A percentile compares a stretch with the other conserved stretches of the same genome.
Evolutionary conservation across 1,140 invertebrate genomes (phyloP).

Genomic region (Mya arenaria): DNA sequence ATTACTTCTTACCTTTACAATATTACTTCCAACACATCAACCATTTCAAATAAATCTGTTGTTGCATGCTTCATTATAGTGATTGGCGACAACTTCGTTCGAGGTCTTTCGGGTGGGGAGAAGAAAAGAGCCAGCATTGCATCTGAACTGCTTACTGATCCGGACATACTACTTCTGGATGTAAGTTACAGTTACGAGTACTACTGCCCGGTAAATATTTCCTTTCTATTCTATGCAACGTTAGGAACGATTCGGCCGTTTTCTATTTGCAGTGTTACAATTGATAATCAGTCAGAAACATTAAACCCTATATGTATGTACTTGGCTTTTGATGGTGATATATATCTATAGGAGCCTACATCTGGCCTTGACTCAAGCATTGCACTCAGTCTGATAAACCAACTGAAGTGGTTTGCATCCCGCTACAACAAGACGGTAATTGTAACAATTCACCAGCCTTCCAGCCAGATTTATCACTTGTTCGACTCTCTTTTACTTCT

Average conservation of each 20-base stretch:
- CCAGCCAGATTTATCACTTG: constrained; percentile 71
- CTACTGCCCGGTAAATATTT: too few species aligned
- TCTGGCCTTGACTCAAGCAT: constrained; percentile 93
- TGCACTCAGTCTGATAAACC: constrained; percentile 88
- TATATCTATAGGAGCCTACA: constrained; percentile 88
- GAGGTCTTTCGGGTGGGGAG: constrained; percentile 92
- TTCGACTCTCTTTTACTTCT: constrained; percentile 32
- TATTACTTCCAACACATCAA: too few species aligned
- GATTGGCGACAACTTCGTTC: constrained; percentile 90
- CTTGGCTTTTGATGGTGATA: background rate
- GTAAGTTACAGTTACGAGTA: too few species aligned
- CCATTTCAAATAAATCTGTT: too few species aligned
- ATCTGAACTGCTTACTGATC: constrained; percentile 93
- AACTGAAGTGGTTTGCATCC: constrained; percentile 87
- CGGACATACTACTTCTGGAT: constrained; percentile 91
- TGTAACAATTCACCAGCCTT: constrained; percentile 92
- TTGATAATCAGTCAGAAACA: too few species aligned
- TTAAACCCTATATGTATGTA: background rate
- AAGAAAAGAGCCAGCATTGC: constrained; percentile 94
- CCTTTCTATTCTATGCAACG: background rate
- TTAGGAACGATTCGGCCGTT: background rate
- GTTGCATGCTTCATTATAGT: too few species aligned
- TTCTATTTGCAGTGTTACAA: background rate
- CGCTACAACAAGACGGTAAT: constrained; percentile 91
- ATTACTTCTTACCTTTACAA: too few species aligned